phyloP scores from a whole-genome alignment of 1,140 invertebrate species.

The Lucilia cuprina region DNA sequence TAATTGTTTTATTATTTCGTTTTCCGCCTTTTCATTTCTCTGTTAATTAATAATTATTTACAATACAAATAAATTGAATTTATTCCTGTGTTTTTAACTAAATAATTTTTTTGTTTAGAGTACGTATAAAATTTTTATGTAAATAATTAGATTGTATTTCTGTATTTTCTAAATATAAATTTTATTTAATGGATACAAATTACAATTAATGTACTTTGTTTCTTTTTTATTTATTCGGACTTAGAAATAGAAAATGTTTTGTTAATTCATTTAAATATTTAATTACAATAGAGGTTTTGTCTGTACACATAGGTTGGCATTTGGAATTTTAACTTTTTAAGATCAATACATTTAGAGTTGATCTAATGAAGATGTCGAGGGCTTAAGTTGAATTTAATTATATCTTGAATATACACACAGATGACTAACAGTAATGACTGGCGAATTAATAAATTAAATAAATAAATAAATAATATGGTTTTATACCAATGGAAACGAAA shows the following conservation, averaged over 20 bases:
- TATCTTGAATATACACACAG: not conserved
- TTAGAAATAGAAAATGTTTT: not conserved
- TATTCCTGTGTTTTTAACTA: not conserved
- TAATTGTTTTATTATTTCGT: not conserved
- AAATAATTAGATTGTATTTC: not conserved
- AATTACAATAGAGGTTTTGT: not conserved
- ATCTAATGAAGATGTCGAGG: no score
- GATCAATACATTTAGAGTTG: not conserved
- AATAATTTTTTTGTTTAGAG: not conserved
- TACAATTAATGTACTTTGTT: not conserved
- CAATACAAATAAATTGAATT: constrained; percentile 4
- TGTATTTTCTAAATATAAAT: not conserved
- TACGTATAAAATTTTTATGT: constrained; percentile 2
- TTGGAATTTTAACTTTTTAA: not conserved
- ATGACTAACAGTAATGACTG: not conserved
- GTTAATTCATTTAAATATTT: not conserved
- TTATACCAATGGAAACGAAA: not conserved
- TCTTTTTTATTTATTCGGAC: not conserved
- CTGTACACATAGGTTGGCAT: not conserved
- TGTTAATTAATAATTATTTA: not conserved
- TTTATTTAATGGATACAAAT: not conserved
- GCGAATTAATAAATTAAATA: not conserved
- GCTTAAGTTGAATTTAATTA: not conserved
- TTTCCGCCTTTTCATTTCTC: not conserved
- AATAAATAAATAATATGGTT: not conserved